Percentiles rank a stretch among this genome's conserved stretches.
phyloP scores from a whole-genome alignment of 2,888 invertebrate species.

The Plemyria rubiginata region DNA sequence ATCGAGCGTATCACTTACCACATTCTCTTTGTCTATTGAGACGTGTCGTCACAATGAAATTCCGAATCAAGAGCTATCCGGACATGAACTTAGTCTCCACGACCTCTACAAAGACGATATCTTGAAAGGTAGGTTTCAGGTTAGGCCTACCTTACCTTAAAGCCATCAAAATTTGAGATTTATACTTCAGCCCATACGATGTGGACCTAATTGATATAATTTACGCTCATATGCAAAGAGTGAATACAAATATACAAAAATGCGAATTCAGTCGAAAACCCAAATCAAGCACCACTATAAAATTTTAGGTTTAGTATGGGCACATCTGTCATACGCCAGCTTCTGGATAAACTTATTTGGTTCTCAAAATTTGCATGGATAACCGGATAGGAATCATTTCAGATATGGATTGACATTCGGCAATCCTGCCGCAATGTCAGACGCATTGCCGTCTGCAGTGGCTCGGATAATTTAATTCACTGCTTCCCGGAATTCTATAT shows the following conservation, averaged over 20 bases:
- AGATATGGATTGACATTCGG: constrained; percentile 12
- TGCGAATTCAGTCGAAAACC: too few relatives aligned
- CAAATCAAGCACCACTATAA: too few relatives aligned
- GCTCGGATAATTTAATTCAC: constrained; percentile 27
- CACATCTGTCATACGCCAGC: too few relatives aligned
- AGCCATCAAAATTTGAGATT: too few relatives aligned
- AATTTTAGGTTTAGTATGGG: too few relatives aligned
- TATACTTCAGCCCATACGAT: neutral
- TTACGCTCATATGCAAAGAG: too few relatives aligned
- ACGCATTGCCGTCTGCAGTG: constrained; percentile 36
- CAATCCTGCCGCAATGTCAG: constrained; percentile 32
- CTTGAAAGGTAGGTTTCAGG: too few relatives aligned
- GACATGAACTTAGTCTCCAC: neutral
- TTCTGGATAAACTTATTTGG: too few relatives aligned
- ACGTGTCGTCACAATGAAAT: neutral
- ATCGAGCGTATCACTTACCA: constrained; percentile 23
- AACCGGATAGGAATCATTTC: neutral
- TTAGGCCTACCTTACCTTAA: too few relatives aligned
- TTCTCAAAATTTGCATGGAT: neutral
- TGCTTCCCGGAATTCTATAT: constrained; percentile 17
- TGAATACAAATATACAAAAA: too few relatives aligned
- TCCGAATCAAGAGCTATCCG: neutral
- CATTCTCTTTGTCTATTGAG: constrained; percentile 1
- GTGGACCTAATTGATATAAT: too few relatives aligned
- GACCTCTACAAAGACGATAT: neutral